Percentiles rank a stretch among this genome's conserved stretches.
Evolutionary conservation across 2,888 invertebrate genomes (phyloP).

Genomic region (Gastracanthus pulcherrimus): DNA sequence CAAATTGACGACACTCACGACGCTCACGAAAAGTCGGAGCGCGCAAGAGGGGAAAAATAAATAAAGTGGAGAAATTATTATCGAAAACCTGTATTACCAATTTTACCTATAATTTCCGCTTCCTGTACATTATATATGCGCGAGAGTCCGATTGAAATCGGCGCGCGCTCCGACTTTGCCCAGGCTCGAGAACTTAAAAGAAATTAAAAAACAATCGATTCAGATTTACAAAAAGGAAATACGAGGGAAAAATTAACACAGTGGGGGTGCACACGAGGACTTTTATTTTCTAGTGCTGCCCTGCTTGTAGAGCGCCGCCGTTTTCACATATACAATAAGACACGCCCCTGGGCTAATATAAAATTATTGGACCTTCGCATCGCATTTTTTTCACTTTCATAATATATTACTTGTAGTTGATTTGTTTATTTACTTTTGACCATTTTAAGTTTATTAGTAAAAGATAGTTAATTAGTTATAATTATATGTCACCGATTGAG

Average conservation of each 20-base stretch:
- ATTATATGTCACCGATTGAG: not conserved
- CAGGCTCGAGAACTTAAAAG: not conserved
- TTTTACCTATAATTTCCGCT: too few species aligned
- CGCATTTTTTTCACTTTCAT: constrained; percentile 3
- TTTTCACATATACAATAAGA: constrained; percentile 17
- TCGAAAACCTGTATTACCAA: too few species aligned
- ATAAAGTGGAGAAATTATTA: not conserved
- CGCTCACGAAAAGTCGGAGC: constrained; percentile 18
- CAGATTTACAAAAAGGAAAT: not conserved
- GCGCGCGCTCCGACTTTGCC: constrained; percentile 31
- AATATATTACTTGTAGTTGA: not conserved
- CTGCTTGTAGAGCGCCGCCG: constrained; percentile 22
- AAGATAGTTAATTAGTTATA: too few species aligned
- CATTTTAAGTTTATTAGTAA: not conserved
- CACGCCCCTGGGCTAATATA: not conserved
- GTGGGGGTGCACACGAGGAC: not conserved
- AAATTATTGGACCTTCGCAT: constrained; percentile 15
- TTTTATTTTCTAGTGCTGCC: constrained; percentile 33
- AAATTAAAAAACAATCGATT: not conserved
- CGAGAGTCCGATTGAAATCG: too few species aligned
- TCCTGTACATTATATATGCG: too few species aligned
- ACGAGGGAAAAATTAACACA: not conserved
- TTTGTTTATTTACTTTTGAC: not conserved
- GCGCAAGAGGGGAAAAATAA: not conserved
- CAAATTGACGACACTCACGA: constrained; percentile 13